Conservation (phyloP, 2,797 vertebrate genomes). For the Galagoides demidoff region DNA sequence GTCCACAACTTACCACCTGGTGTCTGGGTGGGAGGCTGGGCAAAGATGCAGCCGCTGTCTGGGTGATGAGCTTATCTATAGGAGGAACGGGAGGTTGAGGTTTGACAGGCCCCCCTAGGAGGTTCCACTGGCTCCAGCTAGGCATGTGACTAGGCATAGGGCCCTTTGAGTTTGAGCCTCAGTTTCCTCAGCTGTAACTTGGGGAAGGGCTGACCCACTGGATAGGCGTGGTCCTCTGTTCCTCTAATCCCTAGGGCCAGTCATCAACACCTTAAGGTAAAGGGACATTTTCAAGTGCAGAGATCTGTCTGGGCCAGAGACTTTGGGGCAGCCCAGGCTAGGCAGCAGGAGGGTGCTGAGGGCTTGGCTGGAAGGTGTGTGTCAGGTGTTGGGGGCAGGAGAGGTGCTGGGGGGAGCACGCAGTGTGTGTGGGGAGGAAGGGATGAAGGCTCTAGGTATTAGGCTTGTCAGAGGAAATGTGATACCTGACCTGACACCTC, state of each 20-base stretch:
- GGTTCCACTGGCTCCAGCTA: not conserved
- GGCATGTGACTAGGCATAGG: not conserved
- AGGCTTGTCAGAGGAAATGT: not conserved
- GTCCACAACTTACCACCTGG: rapidly evolving
- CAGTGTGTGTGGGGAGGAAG: not conserved
- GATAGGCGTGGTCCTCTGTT: not conserved
- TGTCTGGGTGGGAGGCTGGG: not conserved
- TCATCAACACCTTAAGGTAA: not conserved
- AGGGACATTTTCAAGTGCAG: not conserved
- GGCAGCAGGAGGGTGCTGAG: not conserved
- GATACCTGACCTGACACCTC: not conserved
- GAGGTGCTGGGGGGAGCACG: not conserved
- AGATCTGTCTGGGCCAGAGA: not conserved
- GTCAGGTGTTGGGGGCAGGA: rapidly evolving
- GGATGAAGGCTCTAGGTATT: rapidly evolving
- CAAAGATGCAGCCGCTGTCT: no score
- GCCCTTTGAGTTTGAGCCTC: no score
- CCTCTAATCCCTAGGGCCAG: not conserved
- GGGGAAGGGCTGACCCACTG: not conserved
- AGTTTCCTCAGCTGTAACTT: not conserved
- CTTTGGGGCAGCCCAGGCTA: not conserved
- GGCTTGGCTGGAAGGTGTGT: not conserved
- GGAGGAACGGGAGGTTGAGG: rapidly evolving
- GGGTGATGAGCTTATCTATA: rapidly evolving
- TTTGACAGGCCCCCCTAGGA: not conserved